Evolutionary conservation across 2,113 vertebrate genomes (phyloP).

Genomic region (Pelobates fuscus): DNA sequence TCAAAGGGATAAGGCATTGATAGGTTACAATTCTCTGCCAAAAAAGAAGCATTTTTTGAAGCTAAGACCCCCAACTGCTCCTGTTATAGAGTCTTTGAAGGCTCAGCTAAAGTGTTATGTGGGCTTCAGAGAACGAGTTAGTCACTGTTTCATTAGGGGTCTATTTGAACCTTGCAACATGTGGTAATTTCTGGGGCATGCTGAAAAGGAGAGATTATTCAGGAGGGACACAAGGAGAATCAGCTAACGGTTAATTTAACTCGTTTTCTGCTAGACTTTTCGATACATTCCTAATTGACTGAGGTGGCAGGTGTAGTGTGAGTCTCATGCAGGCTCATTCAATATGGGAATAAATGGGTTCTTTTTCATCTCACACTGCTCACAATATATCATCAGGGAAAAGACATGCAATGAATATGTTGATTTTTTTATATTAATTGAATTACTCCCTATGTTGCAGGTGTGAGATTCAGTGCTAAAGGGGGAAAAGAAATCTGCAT

Average conservation of each 20-base stretch:
- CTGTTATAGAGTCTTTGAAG: constrained; percentile 76
- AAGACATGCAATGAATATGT: constrained; percentile 96
- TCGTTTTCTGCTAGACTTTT: constrained; percentile 95
- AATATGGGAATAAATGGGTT: constrained; percentile 85
- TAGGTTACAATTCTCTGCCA: constrained; percentile 74
- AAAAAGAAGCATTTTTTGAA: constrained; percentile 72
- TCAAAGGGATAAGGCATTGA: constrained; percentile 71
- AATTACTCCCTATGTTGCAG: constrained; percentile 90
- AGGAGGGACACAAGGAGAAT: constrained; percentile 93
- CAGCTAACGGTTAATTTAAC: constrained; percentile 99
- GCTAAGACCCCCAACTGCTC: constrained; percentile 66
- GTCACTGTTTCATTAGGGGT: constrained; percentile 96
- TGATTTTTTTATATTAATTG: constrained; percentile 91
- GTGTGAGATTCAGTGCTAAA: constrained; percentile 72
- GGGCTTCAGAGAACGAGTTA: constrained; percentile 80
- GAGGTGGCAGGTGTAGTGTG: constrained; percentile 98
- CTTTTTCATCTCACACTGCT: constrained; percentile 84
- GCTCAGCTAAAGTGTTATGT: constrained; percentile 75
- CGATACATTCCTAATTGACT: constrained; percentile 99
- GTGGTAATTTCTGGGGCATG: constrained; percentile 92
- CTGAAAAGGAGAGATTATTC: constrained; percentile 92
- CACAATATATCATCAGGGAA: constrained; percentile 90
- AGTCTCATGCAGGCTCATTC: constrained; percentile 91
- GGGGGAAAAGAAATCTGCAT: constrained; percentile 61
- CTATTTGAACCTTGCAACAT: constrained; percentile 98